Evolutionary conservation across 2,113 vertebrate genomes (phyloP), one percentile per base, ranked within the genome.

Genomic region (Dicentrarchus labrax): DNA sequence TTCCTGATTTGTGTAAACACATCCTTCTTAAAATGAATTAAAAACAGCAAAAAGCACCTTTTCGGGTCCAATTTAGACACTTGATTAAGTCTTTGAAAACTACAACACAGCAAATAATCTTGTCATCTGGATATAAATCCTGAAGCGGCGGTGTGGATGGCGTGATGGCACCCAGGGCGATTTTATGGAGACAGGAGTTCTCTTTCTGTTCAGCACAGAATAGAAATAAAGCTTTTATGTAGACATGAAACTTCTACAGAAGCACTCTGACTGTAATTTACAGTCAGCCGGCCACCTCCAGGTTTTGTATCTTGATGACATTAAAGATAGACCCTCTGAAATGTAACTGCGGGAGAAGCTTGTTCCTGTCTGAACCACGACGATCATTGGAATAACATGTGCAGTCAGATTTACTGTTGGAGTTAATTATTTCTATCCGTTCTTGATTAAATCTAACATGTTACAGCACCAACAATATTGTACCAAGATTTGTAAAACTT

Each of bases 81-180:
- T 30, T 24, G 38, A 15, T 70, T 8, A 24, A 8, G 48, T 80
- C 30, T 54, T 57, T 67, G n/a, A 51, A 69, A 84, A 65, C 36
- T 13, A 39, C 15, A 57, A 39, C 36, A 24, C 1, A 30, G 36
- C 17, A 3, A 41, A 39, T 74, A 61, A 22, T 60, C 50, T 67
- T 57, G 64, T 77, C 76, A 48, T 54, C 76, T 12, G 65, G 38
- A 50, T 39, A 75, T 78, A 43, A 77, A 78, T 85, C 53, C 47
- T 67, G 36, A 17, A 19, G 2, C 38, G 6, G 50, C n/a, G 1
- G 48, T 12, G 76, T 24, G 45, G 73, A 72, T 6, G 30, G 12
- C 30, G 6, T 80, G 39, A 71, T 39, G 78, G 16, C 74, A 65
- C 21, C 65, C 54, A 21, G 62, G 75, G 67, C 0, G 50, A 59